phyloP scores from a whole-genome alignment of 2,113 vertebrate genomes.

The Mungos mungo region DNA sequence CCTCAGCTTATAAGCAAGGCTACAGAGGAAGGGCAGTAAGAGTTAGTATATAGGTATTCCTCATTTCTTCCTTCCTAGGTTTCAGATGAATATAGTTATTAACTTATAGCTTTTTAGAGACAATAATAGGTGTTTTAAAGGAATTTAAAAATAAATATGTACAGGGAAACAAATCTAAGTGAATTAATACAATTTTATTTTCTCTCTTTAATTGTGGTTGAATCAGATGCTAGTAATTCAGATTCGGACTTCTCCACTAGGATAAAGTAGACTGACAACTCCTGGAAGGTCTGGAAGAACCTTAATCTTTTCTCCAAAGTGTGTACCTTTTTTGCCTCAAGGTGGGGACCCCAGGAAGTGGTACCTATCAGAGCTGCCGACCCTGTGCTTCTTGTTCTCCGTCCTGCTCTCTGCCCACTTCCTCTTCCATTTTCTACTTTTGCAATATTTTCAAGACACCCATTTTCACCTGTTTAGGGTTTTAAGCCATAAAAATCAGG shows the following conservation, averaged over 20 bases:
- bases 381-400: not conserved
- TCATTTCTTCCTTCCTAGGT: not conserved
- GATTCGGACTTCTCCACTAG: not conserved
- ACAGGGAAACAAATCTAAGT: not conserved
- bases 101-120: not conserved
- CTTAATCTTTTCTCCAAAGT: not conserved
- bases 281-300: not conserved
- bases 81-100: not conserved
- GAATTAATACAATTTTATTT: not conserved
- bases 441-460: not conserved
- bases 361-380: not conserved
- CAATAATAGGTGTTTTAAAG: not conserved
- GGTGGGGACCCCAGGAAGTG: not conserved
- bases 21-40: not conserved
- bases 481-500: not conserved
- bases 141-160: not conserved
- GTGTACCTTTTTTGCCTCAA: not conserved
- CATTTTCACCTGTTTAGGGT: not conserved
- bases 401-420: not conserved
- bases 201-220: not conserved
- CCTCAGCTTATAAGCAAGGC: not conserved
- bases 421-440: not conserved
- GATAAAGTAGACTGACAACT: not conserved
- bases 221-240: not conserved
- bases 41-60: not conserved